Percentiles rank a stretch among this genome's conserved stretches.
These are phyloP conservation scores for Poeciliopsis turneri DNA, from an alignment of 2,797 vertebrate species.

Conservation along the genomic window DNA sequence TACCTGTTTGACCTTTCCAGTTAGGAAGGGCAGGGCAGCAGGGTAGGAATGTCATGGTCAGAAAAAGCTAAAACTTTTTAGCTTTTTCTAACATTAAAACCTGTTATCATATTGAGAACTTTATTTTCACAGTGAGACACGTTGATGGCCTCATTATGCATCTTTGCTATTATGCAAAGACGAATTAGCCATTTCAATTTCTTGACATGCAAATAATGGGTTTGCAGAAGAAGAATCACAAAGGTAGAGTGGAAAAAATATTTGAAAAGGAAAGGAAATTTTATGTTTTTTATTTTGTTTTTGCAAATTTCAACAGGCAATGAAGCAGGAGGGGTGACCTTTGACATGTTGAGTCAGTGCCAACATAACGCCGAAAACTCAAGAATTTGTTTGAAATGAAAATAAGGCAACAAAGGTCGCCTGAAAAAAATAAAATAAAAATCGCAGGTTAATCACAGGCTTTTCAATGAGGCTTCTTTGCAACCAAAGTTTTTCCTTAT, in stretches of 20 bases:
- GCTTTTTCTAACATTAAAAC: too few species aligned
- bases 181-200: background rate
- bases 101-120: background rate
- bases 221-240: background rate
- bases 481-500: constrained; percentile 3
- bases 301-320: background rate
- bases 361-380: constrained; percentile 7
- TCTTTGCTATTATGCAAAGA: background rate
- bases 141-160: background rate
- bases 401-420: constrained; percentile 8
- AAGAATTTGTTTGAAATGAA: constrained; percentile 22
- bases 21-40: background rate
- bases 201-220: background rate
- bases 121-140: background rate
- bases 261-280: background rate
- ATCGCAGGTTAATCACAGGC: constrained; percentile 19
- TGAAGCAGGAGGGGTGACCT: background rate
- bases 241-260: background rate
- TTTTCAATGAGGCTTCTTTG: constrained; percentile 11
- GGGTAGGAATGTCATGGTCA: background rate
- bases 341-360: background rate
- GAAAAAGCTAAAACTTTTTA: background rate
- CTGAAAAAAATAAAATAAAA: background rate
- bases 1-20: too few species aligned
- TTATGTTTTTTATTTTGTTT: background rate